Evolutionary conservation across 2,888 invertebrate species (phyloP), one percentile per base, ranked within the genome.

Genomic region (Teinopalpus imperialis): DNA sequence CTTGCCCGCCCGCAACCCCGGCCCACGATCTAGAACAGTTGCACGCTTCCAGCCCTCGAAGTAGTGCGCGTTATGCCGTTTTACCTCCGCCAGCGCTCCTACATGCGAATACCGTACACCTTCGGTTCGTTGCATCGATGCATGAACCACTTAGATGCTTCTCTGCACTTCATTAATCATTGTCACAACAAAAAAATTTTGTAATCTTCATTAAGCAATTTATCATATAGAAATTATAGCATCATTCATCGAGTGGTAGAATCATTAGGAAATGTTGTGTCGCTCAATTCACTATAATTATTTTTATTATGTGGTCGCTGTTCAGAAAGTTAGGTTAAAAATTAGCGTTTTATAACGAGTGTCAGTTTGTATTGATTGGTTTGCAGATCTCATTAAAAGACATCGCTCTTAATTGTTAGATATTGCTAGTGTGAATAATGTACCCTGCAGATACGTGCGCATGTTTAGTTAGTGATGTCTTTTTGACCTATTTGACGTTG

Each of bases 121-220:
- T 68, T 79, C 75, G 87, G 87, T 88, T 87, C 87, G 87, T 88
- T 81, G 86, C 86, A 79, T 74, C 68, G 63, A 79, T 81, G 87
- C 87, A 88, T 87, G 87, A 69, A 78, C 87, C 87, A 86, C 82
- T 71, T 88, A 87, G 86, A 81, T 66, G 87, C 87, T 87, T 87
- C 59, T 64, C 66, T 79, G 86, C 85, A 86, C 82, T 63, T 56
- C 63, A 74, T 72, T 65, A 66, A 74, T 71, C 74, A 75, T 69
- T 61, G 65, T 71, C 68, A 71, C 69, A 45, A 53, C 50, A 49
- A 60, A 57, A 59, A 60, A 48, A n/a, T n/a, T n/a, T n/a, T n/a
- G 54, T 52, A 51, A 40, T 54, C 60, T 51, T 62, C 63, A 66
- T 65, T 51, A 53, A 49, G 54, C 54, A 56, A 57, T 59, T 58